These are phyloP conservation scores for Prunella fulvescens DNA, from an alignment of 2,113 vertebrate species.

Conservation along the genomic window DNA sequence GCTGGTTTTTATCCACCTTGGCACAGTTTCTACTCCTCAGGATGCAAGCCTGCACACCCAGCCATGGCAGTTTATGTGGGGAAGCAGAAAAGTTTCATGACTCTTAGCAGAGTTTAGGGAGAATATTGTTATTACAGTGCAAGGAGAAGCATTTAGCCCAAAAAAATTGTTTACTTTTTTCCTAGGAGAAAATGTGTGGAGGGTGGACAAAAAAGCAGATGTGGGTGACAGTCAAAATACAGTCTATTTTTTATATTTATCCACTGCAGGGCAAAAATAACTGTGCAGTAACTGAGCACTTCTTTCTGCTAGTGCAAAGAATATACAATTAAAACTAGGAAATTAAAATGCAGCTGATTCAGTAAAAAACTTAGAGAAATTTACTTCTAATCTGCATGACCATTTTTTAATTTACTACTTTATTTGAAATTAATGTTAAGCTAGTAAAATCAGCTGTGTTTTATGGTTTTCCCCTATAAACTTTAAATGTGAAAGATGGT, in stretches of 20 bases:
- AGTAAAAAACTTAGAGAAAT: neutral
- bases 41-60: neutral
- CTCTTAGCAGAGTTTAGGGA: neutral
- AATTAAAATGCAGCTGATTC: neutral
- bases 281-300: neutral
- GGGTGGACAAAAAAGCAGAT: neutral
- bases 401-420: neutral
- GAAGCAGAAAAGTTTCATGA: neutral
- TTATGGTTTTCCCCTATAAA: conserved; percentile 16
- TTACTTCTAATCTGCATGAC: neutral
- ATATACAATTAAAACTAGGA: neutral
- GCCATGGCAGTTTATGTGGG: neutral
- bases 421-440: neutral
- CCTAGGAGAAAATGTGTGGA: neutral
- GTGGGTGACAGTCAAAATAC: neutral
- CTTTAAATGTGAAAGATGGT: conserved; percentile 31
- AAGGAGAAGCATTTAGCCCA: neutral
- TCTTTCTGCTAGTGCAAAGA: neutral
- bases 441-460: conserved; percentile 32
- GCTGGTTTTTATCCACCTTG: neutral
- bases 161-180: neutral
- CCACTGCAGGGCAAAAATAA: neutral
- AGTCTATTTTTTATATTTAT: neutral
- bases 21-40: neutral
- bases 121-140: neutral